These are phyloP conservation scores for Protobothrops mucrosquamatus DNA, from an alignment of 2,113 vertebrate genomes.

Conservation along the genomic window DNA sequence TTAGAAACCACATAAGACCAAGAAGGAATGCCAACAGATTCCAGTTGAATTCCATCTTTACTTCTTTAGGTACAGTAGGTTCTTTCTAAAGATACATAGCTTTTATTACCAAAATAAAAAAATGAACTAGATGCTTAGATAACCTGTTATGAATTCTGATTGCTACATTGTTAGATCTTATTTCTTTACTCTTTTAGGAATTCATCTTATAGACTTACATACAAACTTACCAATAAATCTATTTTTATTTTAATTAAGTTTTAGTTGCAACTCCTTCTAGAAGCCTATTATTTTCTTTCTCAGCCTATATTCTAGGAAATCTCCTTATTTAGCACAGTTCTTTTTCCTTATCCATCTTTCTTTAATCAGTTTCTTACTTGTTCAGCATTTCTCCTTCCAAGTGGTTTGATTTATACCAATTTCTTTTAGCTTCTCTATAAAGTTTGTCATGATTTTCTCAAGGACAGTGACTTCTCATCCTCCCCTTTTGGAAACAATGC, in stretches of 20 bases:
- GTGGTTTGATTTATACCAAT: not conserved
- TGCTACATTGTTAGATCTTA: no score
- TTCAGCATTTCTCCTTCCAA: not conserved
- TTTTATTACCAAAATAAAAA: no score
- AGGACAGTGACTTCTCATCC: not conserved
- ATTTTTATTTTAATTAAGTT: not conserved
- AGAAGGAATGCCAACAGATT: no score
- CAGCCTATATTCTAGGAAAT: not conserved
- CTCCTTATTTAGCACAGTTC: not conserved
- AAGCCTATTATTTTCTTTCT: not conserved
- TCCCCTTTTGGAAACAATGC: not conserved
- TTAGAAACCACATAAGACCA: no score
- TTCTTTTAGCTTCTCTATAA: not conserved
- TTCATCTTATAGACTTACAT: no score
- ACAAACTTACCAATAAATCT: not conserved
- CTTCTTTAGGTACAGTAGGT: no score
- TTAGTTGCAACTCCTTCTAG: not conserved
- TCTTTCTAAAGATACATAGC: no score
- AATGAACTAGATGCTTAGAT: no score
- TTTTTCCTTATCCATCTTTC: not conserved
- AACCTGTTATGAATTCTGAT: no score
- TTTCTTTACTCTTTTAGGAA: no score
- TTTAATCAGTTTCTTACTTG: not conserved
- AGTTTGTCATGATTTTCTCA: not conserved
- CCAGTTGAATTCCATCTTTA: no score